phyloP scores from a whole-genome alignment of 1,140 invertebrate genomes.

The Sminthurides bifidus region DNA sequence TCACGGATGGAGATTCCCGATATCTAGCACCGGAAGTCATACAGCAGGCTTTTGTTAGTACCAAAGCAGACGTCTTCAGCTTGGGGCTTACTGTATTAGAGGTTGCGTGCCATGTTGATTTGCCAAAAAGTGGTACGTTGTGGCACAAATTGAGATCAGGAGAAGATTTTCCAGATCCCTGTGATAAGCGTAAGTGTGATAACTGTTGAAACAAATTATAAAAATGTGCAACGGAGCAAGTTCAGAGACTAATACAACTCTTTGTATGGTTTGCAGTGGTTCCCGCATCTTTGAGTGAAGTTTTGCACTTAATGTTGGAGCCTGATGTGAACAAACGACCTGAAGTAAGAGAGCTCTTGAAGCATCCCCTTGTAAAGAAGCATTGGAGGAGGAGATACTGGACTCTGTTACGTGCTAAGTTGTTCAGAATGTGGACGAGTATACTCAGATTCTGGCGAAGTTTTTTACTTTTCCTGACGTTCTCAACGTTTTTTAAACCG shows the following conservation, averaged over 20 bases:
- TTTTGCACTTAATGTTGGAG: slow-evolving; percentile 22
- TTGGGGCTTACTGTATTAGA: slow-evolving; percentile 62
- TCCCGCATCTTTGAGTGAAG: slow-evolving; percentile 14
- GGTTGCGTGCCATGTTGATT: slow-evolving; percentile 53
- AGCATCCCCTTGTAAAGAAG: slow-evolving; percentile 9
- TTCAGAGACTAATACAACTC: too few species aligned
- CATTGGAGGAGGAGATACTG: slow-evolving; percentile 11
- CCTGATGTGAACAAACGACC: slow-evolving; percentile 23
- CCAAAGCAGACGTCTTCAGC: slow-evolving; percentile 51
- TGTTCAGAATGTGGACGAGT: slow-evolving; percentile 6
- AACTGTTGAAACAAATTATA: background rate
- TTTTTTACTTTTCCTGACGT: slow-evolving; percentile 13
- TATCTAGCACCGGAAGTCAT: slow-evolving; percentile 59
- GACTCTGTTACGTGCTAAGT: slow-evolving; percentile 7
- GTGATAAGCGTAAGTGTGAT: slow-evolving; percentile 16
- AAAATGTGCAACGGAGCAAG: too few species aligned
- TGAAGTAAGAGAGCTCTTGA: slow-evolving; percentile 19
- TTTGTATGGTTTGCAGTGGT: slow-evolving; percentile 18
- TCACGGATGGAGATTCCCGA: slow-evolving; percentile 60
- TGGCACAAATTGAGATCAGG: slow-evolving; percentile 56
- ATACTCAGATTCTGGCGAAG: slow-evolving; percentile 14
- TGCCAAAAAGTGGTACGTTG: slow-evolving; percentile 51
- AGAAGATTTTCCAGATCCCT: slow-evolving; percentile 21
- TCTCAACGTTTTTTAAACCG: slow-evolving; percentile 12
- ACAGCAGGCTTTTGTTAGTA: slow-evolving; percentile 49